phyloP scores from a whole-genome alignment of 2,888 invertebrate genomes.

The Hirtodrosophila trivittata region DNA sequence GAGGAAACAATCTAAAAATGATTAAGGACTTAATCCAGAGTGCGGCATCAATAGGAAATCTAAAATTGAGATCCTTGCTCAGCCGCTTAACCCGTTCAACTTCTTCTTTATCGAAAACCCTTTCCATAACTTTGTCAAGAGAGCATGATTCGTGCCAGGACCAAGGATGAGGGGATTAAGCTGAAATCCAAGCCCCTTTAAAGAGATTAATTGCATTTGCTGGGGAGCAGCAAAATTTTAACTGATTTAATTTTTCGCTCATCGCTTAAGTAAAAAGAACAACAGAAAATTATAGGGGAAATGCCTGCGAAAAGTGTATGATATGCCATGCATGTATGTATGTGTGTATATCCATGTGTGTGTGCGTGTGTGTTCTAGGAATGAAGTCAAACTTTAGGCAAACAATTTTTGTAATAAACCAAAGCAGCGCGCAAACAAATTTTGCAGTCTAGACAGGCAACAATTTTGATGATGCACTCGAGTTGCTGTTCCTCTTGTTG shows the following conservation, averaged over 20 bases:
- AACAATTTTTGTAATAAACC: conserved; percentile 61
- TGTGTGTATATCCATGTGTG: conserved; percentile 1
- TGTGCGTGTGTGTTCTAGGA: conserved; percentile 3
- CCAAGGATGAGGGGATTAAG: conserved; percentile 45
- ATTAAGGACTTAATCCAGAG: too few relatives aligned
- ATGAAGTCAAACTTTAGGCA: conserved; percentile 38
- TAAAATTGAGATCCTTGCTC: too few relatives aligned
- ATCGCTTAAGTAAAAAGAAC: conserved; percentile 39
- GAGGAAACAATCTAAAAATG: too few relatives aligned
- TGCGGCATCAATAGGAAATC: too few relatives aligned
- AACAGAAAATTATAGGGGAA: conserved; percentile 29
- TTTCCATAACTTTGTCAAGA: too few relatives aligned
- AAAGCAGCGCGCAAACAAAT: conserved; percentile 42
- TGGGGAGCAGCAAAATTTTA: conserved; percentile 25
- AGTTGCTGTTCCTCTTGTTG: conserved; percentile 11
- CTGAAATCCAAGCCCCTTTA: conserved; percentile 1
- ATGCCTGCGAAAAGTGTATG: conserved; percentile 16
- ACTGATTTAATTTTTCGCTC: conserved; percentile 25
- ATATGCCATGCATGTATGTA: not conserved
- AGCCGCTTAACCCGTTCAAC: too few relatives aligned
- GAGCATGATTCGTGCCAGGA: conserved; percentile 51
- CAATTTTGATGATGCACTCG: conserved; percentile 56
- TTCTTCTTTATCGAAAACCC: too few relatives aligned
- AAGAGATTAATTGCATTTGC: conserved; percentile 33
- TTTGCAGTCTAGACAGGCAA: conserved; percentile 60